These are phyloP conservation scores for Drosophila mimica DNA, from an alignment of 2,888 invertebrate species.

Conservation along the genomic window DNA sequence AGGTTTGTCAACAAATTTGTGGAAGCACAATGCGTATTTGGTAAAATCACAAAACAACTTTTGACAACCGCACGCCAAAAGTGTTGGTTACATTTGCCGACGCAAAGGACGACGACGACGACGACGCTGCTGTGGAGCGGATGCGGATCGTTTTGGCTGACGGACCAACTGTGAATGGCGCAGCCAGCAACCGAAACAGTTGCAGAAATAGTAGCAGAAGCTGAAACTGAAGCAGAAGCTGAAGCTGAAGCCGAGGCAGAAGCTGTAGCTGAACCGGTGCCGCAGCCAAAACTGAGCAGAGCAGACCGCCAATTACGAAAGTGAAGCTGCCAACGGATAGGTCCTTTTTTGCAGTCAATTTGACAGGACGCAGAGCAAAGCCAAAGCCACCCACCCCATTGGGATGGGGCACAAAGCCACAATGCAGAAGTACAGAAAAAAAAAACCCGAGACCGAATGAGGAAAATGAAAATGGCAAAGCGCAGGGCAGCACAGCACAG, in stretches of 20 bases:
- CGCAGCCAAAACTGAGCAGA: conserved; percentile 52
- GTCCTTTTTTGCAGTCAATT: conserved; percentile 83
- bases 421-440: conserved; percentile 49
- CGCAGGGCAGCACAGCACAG: conserved; percentile 21
- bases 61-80: conserved; percentile 37
- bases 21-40: conserved; percentile 20
- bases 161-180: conserved; percentile 81
- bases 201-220: conserved; percentile 31
- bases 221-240: conserved; percentile 11
- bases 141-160: conserved; percentile 78
- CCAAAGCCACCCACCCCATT: conserved; percentile 75
- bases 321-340: conserved; percentile 82
- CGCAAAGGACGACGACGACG: conserved; percentile 55
- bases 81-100: conserved; percentile 56
- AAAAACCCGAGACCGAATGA: conserved; percentile 48
- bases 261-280: conserved; percentile 26
- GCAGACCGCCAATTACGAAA: conserved; percentile 83
- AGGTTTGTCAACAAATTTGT: conserved; percentile 3
- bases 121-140: conserved; percentile 49
- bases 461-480: conserved; percentile 60
- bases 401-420: conserved; percentile 49
- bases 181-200: conserved; percentile 38
- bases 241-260: conserved; percentile 11
- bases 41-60: conserved; percentile 26
- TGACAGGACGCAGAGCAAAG: conserved; percentile 79